Base-by-base conservation (phyloP, 2,888 invertebrate genomes). In the Gastracanthus pulcherrimus region DNA sequence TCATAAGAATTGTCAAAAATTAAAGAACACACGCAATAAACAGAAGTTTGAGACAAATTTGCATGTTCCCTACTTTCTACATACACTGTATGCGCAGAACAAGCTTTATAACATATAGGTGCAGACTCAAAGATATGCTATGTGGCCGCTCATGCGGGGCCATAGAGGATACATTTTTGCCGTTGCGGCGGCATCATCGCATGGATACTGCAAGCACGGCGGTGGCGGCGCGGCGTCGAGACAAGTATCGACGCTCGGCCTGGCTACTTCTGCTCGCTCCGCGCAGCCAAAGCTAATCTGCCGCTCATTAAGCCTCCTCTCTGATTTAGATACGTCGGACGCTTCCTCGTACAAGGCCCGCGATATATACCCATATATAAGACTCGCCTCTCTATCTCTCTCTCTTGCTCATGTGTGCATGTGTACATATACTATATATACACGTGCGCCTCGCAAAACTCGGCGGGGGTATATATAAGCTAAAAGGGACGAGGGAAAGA, bases 281-380 rank as follows among this genome's bases (percentile, higher is more conserved):
- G n/a, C 81, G 71, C 66, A 82, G 58, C 71, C 66, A 70, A 80
- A 69, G 83, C 83, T 87, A 86, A 86, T 87, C 85, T 85, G 83
- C 83, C 84, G 82, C 85, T 87, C 85, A 86, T 87, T 86, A 87
- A 84, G 84, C 83, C 76, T 77, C 36, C 13, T 69, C 76, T 84
- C 84, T 84, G 84, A 86, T 87, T 84, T 85, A 84, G 86, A 87
- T 85, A 85, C 72, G 83, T 82, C 64, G 76, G 60, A 60, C 6
- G 66, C 60, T 75, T 75, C 76, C 75, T 77, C 62, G 72, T 69
- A 71, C 67, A 58, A 60, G 70, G 31, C 55, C 31, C 55, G 45
- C 23, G 67, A 34, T 81, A 48, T 55, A n/a, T 76, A 51, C n/a
- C 19, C n/a, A n/a, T 48, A 48, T 48, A 48, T 51, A n/a, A 81